Evolutionary conservation across 2,797 vertebrate species (phyloP).

Genomic region (Cetoscarus ocellatus): DNA sequence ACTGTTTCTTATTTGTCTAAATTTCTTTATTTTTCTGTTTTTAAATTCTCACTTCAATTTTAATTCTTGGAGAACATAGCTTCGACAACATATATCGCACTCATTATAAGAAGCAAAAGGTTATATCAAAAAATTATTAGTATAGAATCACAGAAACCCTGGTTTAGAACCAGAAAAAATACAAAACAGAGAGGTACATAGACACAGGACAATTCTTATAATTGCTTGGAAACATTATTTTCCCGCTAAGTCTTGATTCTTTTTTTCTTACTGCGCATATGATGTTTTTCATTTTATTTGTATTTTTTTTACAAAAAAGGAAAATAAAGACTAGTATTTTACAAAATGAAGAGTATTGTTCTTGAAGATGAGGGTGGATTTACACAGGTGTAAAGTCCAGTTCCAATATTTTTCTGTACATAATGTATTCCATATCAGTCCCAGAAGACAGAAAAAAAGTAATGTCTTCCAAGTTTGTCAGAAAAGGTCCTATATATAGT

Average conservation of each 20-base stretch:
- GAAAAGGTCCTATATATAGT: constrained; percentile 89
- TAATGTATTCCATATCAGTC: constrained; percentile 95
- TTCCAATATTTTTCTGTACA: constrained; percentile 95
- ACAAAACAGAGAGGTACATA: constrained; percentile 99
- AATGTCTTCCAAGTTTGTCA: constrained; percentile 86
- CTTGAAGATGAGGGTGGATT: constrained; percentile 91
- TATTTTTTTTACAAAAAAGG: constrained; percentile 87
- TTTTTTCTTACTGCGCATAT: constrained; percentile 96
- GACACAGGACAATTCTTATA: constrained; percentile 99
- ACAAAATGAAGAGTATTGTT: constrained; percentile 99
- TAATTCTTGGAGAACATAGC: constrained; percentile 99
- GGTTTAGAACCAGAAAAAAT: constrained; percentile 99
- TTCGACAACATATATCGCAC: constrained; percentile 99
- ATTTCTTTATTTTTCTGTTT: constrained; percentile 97
- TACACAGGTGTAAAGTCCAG: constrained; percentile 93
- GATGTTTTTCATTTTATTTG: constrained; percentile 93
- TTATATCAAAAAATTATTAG: constrained; percentile 99
- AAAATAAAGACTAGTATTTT: constrained; percentile 99
- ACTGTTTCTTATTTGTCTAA: constrained; percentile 95
- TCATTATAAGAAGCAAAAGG: constrained; percentile 99
- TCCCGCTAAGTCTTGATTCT: constrained; percentile 95
- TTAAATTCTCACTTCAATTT: constrained; percentile 99
- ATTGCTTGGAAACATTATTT: constrained; percentile 99
- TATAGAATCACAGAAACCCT: constrained; percentile 99
- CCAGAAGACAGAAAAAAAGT: constrained; percentile 90